Evolutionary conservation across 2,888 invertebrate genomes (phyloP), one percentile per base, ranked within the genome.

Genomic region (Athripsodes cinereus): DNA sequence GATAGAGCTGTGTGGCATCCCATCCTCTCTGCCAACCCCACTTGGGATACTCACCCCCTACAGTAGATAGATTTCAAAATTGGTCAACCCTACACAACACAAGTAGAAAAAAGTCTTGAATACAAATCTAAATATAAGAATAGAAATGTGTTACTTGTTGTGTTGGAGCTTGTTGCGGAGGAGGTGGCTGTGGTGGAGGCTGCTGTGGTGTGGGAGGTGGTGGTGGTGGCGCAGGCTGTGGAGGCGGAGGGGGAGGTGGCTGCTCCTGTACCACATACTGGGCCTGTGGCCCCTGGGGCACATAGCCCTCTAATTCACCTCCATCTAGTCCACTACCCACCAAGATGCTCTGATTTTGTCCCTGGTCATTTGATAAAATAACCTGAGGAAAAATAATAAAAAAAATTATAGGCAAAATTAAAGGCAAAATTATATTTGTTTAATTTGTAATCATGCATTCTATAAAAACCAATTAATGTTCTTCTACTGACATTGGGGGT

Each of bases 261-360:
- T 78, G 78, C 71, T 76, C 77, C 10, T 76, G 73, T 52, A 78
- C 77, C 53, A 78, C 76, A 63, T 78, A 79, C 64, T 78, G 78
- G 2, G 71, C 68, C 59, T 73, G 66, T 68, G 70, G 59, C 65
- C 66, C 40, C 64, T 78, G 78, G 10, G 71, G 77, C 66, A 78
- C 78, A 62, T 74, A 78, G 63, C 78, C 68, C 19, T 76, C 74
- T 20, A 35, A 47, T n/a, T 55, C 59, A 11, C 26, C 51, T n/a
- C 76, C 78, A 52, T 62, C 62, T 19, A 52, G 52, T 1, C 53
- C 54, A 68, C 78, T 68, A 21, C 71, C 79, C 66, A 81, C 77
- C 71, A 81, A 75, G 67, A 80, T 79, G 67, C 80, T 79, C 71
- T 79, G 77, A 58, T 77, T 71, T 58, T 76, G 76, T 62, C 81